Conservation (phyloP, 2,888 invertebrate genomes). For the Limnephilus auricula region DNA sequence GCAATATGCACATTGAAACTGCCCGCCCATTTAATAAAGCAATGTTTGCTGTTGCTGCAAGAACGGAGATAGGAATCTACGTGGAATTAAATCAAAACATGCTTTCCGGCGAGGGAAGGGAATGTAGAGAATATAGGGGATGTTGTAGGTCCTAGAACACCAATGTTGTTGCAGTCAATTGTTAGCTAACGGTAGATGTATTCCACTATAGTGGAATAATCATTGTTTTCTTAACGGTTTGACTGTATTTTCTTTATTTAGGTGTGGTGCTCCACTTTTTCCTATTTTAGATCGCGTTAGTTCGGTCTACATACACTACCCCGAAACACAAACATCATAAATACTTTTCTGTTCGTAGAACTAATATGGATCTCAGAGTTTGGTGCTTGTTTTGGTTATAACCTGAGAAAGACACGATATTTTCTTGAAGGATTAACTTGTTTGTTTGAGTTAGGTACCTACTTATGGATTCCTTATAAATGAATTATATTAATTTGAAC, state of each 20-base stretch:
- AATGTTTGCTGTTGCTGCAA: constrained; percentile 6
- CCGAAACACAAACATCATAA: not conserved
- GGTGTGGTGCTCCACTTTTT: not conserved
- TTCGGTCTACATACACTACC: not conserved
- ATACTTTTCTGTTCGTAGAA: not conserved
- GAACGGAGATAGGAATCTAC: constrained; percentile 46
- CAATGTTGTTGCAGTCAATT: constrained; percentile 2
- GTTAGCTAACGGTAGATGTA: not conserved
- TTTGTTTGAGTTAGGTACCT: not conserved
- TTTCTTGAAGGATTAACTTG: not conserved
- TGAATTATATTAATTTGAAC: too few relatives aligned
- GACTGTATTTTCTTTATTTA: not conserved
- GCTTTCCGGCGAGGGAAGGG: not conserved
- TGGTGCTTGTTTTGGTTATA: not conserved
- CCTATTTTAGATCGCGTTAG: not conserved
- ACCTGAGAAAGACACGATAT: not conserved
- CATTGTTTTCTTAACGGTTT: not conserved
- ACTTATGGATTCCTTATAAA: too few relatives aligned
- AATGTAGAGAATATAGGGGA: not conserved
- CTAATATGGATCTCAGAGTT: not conserved
- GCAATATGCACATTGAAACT: constrained; percentile 22
- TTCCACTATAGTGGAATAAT: not conserved
- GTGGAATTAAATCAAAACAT: constrained; percentile 48
- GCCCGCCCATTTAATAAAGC: constrained; percentile 38
- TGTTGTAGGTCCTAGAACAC: not conserved